Evolutionary conservation across 2,888 invertebrate species (phyloP).

Genomic region (Gisinianus flammeolus): DNA sequence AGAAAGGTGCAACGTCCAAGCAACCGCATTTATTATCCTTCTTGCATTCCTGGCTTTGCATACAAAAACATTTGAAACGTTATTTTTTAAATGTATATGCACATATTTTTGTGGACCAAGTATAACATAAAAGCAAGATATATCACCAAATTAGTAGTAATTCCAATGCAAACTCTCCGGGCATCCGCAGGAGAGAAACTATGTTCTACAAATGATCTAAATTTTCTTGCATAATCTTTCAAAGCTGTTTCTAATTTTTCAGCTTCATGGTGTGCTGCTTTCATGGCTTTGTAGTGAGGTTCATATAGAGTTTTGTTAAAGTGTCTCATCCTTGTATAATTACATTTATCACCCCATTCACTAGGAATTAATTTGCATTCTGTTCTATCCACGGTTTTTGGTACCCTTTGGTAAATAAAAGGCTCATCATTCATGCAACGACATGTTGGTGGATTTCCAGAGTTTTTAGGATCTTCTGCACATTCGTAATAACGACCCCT

Average conservation of each 20-base stretch:
- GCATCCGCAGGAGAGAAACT: not conserved
- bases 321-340: not conserved
- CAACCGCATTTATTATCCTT: conserved; percentile 5
- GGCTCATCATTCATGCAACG: not conserved
- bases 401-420: not conserved
- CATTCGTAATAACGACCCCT: not conserved
- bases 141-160: not conserved
- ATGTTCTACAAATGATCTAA: not conserved
- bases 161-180: not conserved
- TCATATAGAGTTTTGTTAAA: not conserved
- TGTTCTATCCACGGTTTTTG: not conserved
- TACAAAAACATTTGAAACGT: too few relatives aligned
- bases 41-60: not conserved
- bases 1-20: not conserved
- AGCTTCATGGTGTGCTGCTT: not conserved
- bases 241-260: not conserved
- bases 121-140: too few relatives aligned
- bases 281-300: not conserved
- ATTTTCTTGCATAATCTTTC: not conserved
- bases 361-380: not conserved
- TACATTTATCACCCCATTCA: not conserved
- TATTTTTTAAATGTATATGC: too few relatives aligned
- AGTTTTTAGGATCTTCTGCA: too few relatives aligned
- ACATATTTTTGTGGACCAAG: too few relatives aligned
- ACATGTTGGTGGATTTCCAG: not conserved